Evolutionary conservation across 2,113 vertebrate species (phyloP), one percentile per base, ranked within the genome.

Genomic region (Zosterops pallidus): DNA sequence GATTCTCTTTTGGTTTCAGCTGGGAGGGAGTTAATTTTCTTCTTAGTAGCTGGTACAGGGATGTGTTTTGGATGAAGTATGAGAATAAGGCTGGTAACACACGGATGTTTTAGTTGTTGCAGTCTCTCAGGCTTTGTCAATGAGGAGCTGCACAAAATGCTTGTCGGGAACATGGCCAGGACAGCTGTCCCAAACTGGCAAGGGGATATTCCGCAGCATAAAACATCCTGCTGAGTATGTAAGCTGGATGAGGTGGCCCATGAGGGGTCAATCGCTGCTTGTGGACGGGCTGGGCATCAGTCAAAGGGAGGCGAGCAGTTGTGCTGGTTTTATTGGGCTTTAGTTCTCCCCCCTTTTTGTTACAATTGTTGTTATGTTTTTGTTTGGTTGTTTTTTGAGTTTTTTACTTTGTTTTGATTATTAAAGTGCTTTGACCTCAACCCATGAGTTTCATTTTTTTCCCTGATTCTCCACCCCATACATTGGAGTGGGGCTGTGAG

Each of bases 401-500:
- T 53, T 52, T 55, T 39, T 23, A 1, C 11, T 53, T n/a, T 39
- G 23, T 8, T 59, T 67, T 67, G 7, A 39, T 53, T 74, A 29
- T 53, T 41, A 29, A 75, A n/a, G 5, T 68, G 53, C 46, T 75
- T 11, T 60, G 17, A 68, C 21, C 13, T 21, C n/a, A 75, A 35
- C 3, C 9, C n/a, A 68, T 8, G n/a, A 22, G 11, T 47, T 67
- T 53, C 8, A 9, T 41, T 46, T 26, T 16, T 39, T 25, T 6
- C 28, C 28, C 53, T 46, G 39, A 46, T 60, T 60, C 24, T 75
- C 39, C 14, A 60, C 9, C 9, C n/a, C n/a, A 25, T 41, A 53
- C 20, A 18, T 31, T 0, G 0, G 39, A 82, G 24, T 2, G 3
- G 23, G 14, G 29, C 44, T 33, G 44, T 18, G 53, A 60, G 39